Evolutionary conservation across 2,888 invertebrate species (phyloP), one percentile per base, ranked within the genome.

Genomic region (Diadegma fenestrale): DNA sequence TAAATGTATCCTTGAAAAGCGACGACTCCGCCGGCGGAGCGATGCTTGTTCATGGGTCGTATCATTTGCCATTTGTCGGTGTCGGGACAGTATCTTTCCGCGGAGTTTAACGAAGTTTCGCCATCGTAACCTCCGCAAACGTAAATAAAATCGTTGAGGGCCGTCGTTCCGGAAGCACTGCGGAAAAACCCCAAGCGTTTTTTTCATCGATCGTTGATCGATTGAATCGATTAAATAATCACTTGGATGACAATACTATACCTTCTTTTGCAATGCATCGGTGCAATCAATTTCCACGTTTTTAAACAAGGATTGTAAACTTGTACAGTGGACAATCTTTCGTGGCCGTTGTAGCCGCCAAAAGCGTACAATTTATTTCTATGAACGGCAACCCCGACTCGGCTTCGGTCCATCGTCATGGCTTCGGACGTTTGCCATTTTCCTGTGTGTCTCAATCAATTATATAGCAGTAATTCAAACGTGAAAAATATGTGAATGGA

Each of bases 51-150:
- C 97, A 97, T 97, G 14, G 95, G 95, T n/a, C 96, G 95, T 64
- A 97, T 95, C 90, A 96, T 96, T 88, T 95, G 95, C 98, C 98
- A 98, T 79, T 95, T 95, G 90, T 97, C 96, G 54, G 95, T 95
- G 89, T 95, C 95, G 43, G 97, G 97, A 90, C 97, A 96, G 92
- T 97, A 98, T 90, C 97, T 95, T 94, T 98, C 97, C 0, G 98
- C 97, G 0, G 97, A 97, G 92, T 96, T 97, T 14, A 98, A 94
- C 14, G 98, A 98, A 0, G 97, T 96, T 6, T 97, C 96, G 2
- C 98, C 98, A 93, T 98, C 97, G 91, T 97, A 98, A 1, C 98
- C 98, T 2, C 97, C 97, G 92, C 97, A 97, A 0, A 97, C 98
- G 91, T 97, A 98, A 73, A 98, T 96, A 89, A 96, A 96, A 90